Percentiles rank a stretch among this genome's conserved stretches.
phyloP scores from a whole-genome alignment of 2,797 vertebrate genomes.

The Masticophis lateralis region DNA sequence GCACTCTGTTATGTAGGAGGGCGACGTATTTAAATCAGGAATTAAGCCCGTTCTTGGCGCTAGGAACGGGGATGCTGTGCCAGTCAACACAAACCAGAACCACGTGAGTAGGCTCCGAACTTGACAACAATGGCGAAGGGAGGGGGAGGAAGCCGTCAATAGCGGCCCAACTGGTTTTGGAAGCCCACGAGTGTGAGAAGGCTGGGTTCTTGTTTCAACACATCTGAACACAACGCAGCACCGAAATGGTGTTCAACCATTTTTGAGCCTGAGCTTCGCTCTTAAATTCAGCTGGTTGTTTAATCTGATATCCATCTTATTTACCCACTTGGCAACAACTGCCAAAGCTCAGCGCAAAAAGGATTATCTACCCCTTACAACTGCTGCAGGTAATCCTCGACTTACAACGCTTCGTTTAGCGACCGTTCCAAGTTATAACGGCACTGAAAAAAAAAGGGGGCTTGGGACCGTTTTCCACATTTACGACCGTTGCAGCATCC shows the following conservation, averaged over 20 bases:
- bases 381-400: no score
- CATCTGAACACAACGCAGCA: no score
- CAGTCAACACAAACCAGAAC: background rate
- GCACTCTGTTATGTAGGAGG: background rate
- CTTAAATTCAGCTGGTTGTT: background rate
- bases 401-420: no score
- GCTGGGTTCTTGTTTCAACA: background rate
- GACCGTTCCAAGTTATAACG: no score
- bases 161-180: background rate
- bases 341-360: background rate
- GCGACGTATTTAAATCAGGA: background rate
- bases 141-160: background rate
- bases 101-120: background rate
- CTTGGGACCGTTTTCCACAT: accelerated
- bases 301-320: background rate
- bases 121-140: background rate
- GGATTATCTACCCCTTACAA: no score
- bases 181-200: background rate
- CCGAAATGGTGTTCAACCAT: background rate
- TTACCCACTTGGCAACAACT: background rate
- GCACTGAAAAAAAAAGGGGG: no score
- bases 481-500: no score
- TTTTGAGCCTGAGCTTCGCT: no score
- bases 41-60: background rate
- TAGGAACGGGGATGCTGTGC: background rate